Percentiles rank a stretch among this genome's conserved stretches.
These are phyloP conservation scores for Diabrotica virgifera DNA, from an alignment of 1,140 invertebrate species.

Conservation along the genomic window DNA sequence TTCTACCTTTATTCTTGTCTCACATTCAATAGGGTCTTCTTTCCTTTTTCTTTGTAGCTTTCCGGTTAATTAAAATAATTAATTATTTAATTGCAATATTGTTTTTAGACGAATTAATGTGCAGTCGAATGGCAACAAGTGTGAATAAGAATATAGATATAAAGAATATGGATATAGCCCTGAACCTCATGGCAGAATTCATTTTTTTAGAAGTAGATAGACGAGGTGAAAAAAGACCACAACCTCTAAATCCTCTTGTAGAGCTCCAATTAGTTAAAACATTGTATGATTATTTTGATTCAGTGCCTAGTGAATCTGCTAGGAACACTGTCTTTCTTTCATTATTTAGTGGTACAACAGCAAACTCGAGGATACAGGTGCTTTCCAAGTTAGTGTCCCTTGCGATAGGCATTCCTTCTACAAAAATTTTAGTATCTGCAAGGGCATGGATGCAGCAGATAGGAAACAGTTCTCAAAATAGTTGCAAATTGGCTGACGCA, in stretches of 20 bases:
- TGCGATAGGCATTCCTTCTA: conserved; percentile 69
- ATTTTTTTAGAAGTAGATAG: conserved; percentile 75
- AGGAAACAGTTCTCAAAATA: conserved; percentile 69
- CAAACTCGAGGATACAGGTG: conserved; percentile 63
- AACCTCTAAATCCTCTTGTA: conserved; percentile 61
- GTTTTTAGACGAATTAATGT: conserved; percentile 50
- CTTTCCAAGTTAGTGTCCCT: conserved; percentile 77
- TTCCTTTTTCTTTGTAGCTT: too few species aligned
- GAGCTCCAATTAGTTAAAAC: conserved; percentile 75
- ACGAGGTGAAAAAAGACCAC: conserved; percentile 55
- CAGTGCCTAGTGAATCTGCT: conserved; percentile 65
- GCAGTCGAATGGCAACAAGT: conserved; percentile 50
- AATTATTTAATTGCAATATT: conserved; percentile 39
- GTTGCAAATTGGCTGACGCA: conserved; percentile 67
- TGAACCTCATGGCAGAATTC: conserved; percentile 79
- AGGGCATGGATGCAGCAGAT: conserved; percentile 84
- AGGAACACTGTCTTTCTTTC: conserved; percentile 78
- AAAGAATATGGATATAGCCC: conserved; percentile 61
- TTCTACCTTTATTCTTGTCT: too few species aligned
- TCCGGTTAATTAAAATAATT: too few species aligned
- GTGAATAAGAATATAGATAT: too few species aligned
- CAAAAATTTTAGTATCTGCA: conserved; percentile 68
- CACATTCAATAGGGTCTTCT: too few species aligned
- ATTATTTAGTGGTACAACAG: conserved; percentile 68
- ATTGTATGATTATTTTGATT: conserved; percentile 70